These are phyloP conservation scores for Hafferia zeledoni DNA, from an alignment of 2,797 vertebrate species.

Conservation along the genomic window DNA sequence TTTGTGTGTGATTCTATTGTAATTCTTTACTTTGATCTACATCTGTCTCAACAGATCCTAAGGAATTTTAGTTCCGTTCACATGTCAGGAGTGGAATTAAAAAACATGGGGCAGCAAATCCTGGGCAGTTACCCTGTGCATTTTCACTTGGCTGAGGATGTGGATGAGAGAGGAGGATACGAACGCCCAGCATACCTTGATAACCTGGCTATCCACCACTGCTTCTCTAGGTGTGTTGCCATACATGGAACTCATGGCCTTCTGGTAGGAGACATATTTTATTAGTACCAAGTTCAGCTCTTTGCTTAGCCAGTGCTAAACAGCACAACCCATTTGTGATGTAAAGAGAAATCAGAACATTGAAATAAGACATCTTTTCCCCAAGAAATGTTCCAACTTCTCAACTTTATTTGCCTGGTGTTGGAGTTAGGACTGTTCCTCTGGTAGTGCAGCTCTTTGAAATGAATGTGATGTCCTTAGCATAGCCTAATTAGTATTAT, in stretches of 20 bases:
- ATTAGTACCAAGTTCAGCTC: not conserved
- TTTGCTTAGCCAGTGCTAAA: not conserved
- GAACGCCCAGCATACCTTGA: not conserved
- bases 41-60: constrained; percentile 63
- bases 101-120: constrained; percentile 35
- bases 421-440: not conserved
- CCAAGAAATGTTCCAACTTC: not conserved
- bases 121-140: constrained; percentile 51
- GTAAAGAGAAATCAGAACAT: not conserved
- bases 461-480: not conserved
- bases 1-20: not conserved
- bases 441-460: not conserved
- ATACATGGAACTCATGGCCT: constrained; percentile 77
- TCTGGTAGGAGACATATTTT: constrained; percentile 69
- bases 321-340: not conserved
- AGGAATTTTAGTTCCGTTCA: constrained; percentile 60
- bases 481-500: not conserved
- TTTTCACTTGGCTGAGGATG: constrained; percentile 48
- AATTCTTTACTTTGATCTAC: not conserved
- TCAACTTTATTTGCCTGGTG: not conserved
- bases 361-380: not conserved
- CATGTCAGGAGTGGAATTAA: constrained; percentile 51
- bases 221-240: constrained; percentile 89
- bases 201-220: constrained; percentile 86
- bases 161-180: constrained; percentile 52